Conservation (phyloP, 2,113 vertebrate genomes). For the Pteruthius melanotis region DNA sequence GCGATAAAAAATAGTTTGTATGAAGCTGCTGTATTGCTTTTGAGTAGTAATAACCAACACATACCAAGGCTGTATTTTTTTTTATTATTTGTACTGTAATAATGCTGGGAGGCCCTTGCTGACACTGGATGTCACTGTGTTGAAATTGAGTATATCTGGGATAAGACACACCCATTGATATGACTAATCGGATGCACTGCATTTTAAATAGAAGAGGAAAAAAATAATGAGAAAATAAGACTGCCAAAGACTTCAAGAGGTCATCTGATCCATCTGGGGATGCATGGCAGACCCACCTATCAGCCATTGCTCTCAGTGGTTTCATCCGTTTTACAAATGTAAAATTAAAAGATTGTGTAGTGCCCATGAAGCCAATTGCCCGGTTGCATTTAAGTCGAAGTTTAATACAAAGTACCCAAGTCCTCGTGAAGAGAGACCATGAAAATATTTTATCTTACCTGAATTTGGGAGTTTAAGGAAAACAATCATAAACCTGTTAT, state of each 20-base stretch:
- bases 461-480: not conserved
- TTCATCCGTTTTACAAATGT: not conserved
- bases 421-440: not conserved
- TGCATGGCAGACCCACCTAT: not conserved
- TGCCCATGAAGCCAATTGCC: not conserved
- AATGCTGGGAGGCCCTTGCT: not conserved
- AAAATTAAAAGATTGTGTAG: not conserved
- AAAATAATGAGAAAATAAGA: not conserved
- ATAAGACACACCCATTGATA: not conserved
- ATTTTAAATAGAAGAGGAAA: not conserved
- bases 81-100: not conserved
- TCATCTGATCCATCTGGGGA: not conserved
- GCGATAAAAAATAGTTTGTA: slow-evolving; percentile 27
- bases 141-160: rapidly evolving
- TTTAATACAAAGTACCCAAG: not conserved
- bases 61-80: not conserved
- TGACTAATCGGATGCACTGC: not conserved
- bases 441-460: not conserved
- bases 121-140: not conserved
- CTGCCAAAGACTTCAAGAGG: not conserved
- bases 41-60: not conserved
- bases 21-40: not conserved
- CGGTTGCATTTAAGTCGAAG: not conserved
- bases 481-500: not conserved
- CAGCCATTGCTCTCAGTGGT: not conserved